A percentile compares a stretch with the other conserved stretches of the same genome.
These are phyloP conservation scores for Dryococelus australis DNA, from an alignment of 2,888 invertebrate species.

Conservation along the genomic window DNA sequence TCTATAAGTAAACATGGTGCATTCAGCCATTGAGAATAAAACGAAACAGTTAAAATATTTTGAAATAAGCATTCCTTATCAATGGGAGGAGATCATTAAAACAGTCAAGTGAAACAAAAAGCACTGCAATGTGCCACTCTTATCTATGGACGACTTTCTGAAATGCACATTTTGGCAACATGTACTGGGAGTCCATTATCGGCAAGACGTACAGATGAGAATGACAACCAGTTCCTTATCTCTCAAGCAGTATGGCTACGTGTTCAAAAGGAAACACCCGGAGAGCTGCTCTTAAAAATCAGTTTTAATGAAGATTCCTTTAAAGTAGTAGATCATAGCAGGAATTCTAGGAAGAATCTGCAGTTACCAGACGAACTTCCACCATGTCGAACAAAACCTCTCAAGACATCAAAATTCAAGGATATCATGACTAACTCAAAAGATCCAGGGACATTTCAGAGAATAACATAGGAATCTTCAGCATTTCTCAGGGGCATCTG, in stretches of 20 bases:
- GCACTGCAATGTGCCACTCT: neutral
- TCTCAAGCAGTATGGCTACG: neutral
- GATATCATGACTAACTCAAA: neutral
- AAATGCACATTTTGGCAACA: neutral
- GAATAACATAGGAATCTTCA: no score
- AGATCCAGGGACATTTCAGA: neutral
- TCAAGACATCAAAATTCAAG: neutral
- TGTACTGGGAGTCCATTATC: neutral
- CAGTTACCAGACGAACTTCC: neutral
- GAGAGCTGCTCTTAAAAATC: neutral
- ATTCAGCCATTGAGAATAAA: neutral
- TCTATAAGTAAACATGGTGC: neutral
- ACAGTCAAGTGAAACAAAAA: no score
- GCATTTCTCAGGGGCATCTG: neutral
- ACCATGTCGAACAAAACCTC: neutral
- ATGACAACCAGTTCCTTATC: neutral
- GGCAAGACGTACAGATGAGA: neutral
- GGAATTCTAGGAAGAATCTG: neutral
- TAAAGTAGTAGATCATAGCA: neutral
- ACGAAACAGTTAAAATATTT: neutral
- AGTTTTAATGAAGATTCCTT: conserved; percentile 5
- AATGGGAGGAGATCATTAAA: neutral
- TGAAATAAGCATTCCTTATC: neutral
- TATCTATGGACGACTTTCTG: neutral
- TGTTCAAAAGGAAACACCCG: neutral